Evolutionary conservation across 2,113 vertebrate genomes (phyloP).

Genomic region (Pseudonaja textilis): DNA sequence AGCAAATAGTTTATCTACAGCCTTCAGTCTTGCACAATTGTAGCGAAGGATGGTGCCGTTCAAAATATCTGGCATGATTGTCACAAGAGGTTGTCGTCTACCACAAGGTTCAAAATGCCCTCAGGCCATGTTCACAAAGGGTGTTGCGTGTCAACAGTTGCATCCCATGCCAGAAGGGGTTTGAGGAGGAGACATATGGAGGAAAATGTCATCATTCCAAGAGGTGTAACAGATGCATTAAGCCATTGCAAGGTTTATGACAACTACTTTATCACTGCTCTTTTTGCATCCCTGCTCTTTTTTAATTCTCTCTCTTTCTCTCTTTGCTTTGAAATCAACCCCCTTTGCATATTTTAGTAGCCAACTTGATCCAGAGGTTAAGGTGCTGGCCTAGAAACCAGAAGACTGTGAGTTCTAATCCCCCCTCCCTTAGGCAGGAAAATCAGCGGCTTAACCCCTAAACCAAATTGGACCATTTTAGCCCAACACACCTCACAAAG

Average conservation of each 20-base stretch:
- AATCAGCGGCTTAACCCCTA: not conserved
- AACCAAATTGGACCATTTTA: not conserved
- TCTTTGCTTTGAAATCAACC: not conserved
- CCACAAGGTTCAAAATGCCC: not conserved
- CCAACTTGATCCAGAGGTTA: no score
- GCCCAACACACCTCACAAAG: not conserved
- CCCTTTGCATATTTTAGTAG: not conserved
- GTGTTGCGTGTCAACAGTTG: not conserved
- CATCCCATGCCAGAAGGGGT: not conserved
- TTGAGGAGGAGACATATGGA: not conserved
- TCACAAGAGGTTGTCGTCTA: not conserved
- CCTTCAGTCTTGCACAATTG: not conserved
- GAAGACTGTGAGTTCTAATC: not conserved
- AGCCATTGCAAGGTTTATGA: not conserved
- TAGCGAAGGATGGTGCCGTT: not conserved
- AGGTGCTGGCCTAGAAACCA: no score
- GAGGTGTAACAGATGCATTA: not conserved
- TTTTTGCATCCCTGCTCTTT: not conserved
- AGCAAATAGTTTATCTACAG: not conserved
- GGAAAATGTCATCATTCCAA: not conserved
- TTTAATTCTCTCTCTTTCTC: not conserved
- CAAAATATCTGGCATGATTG: not conserved
- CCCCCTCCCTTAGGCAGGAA: not conserved
- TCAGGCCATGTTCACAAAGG: not conserved
- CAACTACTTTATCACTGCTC: not conserved